Evolutionary conservation across 1,140 invertebrate species (phyloP).

Genomic region (Drusus annulatus): DNA sequence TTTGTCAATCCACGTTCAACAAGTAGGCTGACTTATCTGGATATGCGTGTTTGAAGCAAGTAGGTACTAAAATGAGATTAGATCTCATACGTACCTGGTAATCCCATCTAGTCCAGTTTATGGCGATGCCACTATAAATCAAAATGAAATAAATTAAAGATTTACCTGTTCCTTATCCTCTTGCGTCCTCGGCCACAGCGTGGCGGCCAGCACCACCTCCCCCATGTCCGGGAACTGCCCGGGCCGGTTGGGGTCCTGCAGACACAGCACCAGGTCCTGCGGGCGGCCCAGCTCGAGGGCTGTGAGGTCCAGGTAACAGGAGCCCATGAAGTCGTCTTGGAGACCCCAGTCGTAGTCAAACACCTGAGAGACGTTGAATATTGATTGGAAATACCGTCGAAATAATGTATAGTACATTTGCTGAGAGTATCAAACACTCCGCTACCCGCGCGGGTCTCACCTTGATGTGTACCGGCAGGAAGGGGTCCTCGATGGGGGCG

Average conservation of each 20-base stretch:
- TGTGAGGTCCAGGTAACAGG: slow-evolving; percentile 87
- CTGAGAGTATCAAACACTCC: too few relatives aligned
- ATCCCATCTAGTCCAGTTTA: too few relatives aligned
- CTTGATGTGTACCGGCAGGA: slow-evolving; percentile 89
- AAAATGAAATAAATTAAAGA: neutral
- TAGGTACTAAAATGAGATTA: too few relatives aligned
- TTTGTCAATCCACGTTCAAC: too few relatives aligned
- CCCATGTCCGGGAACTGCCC: slow-evolving; percentile 80
- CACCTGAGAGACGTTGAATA: slow-evolving; percentile 74
- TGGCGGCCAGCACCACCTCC: slow-evolving; percentile 85
- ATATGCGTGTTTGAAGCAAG: too few relatives aligned
- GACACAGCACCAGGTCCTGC: slow-evolving; percentile 83
- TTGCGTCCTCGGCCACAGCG: slow-evolving; percentile 89
- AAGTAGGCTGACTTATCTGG: too few relatives aligned
- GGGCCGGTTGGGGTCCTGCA: slow-evolving; percentile 80
- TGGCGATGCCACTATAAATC: neutral
- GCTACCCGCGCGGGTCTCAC: too few relatives aligned
- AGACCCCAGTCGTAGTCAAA: slow-evolving; percentile 99
- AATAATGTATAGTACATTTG: too few relatives aligned
- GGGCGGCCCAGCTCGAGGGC: slow-evolving; percentile 86
- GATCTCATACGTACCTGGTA: too few relatives aligned
- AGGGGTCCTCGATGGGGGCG: slow-evolving; percentile 94
- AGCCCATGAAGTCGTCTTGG: slow-evolving; percentile 98
- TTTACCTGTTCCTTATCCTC: slow-evolving; percentile 95
- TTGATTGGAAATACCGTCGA: too few relatives aligned